These are phyloP conservation scores for Lasius fuliginosus DNA, from an alignment of 2,888 invertebrate species.

Conservation along the genomic window DNA sequence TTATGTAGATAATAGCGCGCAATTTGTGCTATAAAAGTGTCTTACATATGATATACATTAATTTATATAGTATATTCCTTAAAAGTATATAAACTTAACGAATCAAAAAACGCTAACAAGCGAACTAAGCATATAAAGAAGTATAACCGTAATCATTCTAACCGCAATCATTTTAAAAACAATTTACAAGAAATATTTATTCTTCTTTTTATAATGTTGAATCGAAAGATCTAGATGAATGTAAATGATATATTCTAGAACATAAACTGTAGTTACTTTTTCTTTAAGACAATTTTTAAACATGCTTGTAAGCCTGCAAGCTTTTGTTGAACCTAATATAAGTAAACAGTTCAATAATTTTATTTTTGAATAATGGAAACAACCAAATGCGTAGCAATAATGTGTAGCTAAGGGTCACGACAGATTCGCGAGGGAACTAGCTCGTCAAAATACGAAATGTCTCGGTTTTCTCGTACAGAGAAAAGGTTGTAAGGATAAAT, in stretches of 20 bases:
- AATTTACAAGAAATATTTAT: background rate
- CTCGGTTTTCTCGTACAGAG: constrained; percentile 42
- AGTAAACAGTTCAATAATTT: background rate
- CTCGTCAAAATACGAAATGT: constrained; percentile 44
- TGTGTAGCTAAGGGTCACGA: constrained; percentile 51
- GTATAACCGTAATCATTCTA: background rate
- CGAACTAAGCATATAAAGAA: background rate
- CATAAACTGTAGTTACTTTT: background rate
- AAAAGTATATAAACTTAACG: constrained; percentile 21
- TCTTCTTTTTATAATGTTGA: background rate
- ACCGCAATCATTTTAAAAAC: background rate
- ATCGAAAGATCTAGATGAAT: background rate
- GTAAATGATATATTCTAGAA: background rate
- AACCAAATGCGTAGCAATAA: background rate
- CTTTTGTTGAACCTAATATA: constrained; percentile 15
- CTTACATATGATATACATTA: background rate
- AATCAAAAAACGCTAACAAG: background rate
- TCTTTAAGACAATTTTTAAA: constrained; percentile 19
- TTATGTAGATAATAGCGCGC: constrained; percentile 9
- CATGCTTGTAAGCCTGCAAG: background rate
- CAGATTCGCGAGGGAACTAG: constrained; percentile 66
- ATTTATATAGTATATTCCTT: background rate
- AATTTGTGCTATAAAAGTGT: constrained; percentile 8
- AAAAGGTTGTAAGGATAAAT: constrained; percentile 74
- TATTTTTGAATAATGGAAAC: constrained; percentile 30